These are phyloP conservation scores for Drosophila orena DNA, from an alignment of 1,140 invertebrate genomes.

Conservation along the genomic window DNA sequence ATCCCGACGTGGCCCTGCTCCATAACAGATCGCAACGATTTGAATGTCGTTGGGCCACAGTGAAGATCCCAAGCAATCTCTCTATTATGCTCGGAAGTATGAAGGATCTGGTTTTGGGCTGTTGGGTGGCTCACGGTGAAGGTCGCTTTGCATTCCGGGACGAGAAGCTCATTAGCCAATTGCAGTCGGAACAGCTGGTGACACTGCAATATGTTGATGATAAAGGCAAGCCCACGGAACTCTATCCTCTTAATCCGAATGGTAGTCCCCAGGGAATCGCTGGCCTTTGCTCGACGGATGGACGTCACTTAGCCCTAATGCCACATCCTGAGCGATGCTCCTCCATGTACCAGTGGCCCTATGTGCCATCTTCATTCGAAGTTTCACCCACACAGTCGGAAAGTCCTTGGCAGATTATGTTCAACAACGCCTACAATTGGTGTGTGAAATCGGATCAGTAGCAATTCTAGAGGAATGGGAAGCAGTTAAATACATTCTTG, in stretches of 20 bases:
- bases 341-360: conserved; percentile 94
- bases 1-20: conserved; percentile 90
- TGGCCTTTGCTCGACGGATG: conserved; percentile 94
- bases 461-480: neutral
- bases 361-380: conserved; percentile 86
- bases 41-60: conserved; percentile 96
- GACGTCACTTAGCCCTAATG: conserved; percentile 98
- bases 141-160: conserved; percentile 90
- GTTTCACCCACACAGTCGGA: conserved; percentile 77
- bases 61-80: conserved; percentile 89
- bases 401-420: conserved; percentile 96
- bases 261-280: conserved; percentile 92
- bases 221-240: conserved; percentile 89
- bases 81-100: conserved; percentile 95
- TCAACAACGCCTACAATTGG: conserved; percentile 96
- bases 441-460: conserved; percentile 39
- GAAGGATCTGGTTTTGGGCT: conserved; percentile 93
- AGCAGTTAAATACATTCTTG: conserved; percentile 3
- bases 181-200: conserved; percentile 88
- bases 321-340: conserved; percentile 98
- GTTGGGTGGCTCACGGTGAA: conserved; percentile 99
- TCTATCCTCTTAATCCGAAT: conserved; percentile 97
- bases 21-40: conserved; percentile 94
- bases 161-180: conserved; percentile 85
- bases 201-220: conserved; percentile 95